These are phyloP conservation scores for Zootoca vivipara DNA, from an alignment of 2,113 vertebrate genomes.

Conservation along the genomic window DNA sequence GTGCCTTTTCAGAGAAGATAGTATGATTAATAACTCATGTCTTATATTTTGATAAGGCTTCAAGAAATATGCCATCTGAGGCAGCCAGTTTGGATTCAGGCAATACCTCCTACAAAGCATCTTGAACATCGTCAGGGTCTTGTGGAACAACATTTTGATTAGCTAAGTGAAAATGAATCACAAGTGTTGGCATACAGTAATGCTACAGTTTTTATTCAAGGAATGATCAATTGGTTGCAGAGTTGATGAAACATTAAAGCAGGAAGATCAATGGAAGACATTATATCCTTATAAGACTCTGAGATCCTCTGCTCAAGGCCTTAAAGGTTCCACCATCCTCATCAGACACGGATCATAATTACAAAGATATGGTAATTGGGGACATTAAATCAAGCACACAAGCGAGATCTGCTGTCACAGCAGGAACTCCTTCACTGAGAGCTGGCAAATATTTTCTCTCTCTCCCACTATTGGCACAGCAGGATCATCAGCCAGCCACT, in stretches of 20 bases:
- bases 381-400: conserved; percentile 68
- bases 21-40: conserved; percentile 39
- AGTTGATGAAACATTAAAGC: conserved; percentile 65
- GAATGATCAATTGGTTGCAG: conserved; percentile 69
- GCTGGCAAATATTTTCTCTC: conserved; percentile 66
- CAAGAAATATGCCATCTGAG: conserved; percentile 54
- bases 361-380: conserved; percentile 73
- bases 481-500: conserved; percentile 62
- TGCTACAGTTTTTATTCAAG: conserved; percentile 69
- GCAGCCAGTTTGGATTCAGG: conserved; percentile 63
- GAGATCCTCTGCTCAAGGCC: conserved; percentile 61
- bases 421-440: conserved; percentile 66
- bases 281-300: conserved; percentile 62
- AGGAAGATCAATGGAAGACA: conserved; percentile 63
- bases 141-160: conserved; percentile 76
- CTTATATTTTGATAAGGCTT: conserved; percentile 38
- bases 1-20: conserved; percentile 25
- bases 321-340: conserved; percentile 59
- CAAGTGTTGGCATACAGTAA: conserved; percentile 64
- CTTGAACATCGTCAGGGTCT: conserved; percentile 66
- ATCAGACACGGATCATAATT: conserved; percentile 69
- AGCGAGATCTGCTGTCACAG: conserved; percentile 71
- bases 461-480: conserved; percentile 61
- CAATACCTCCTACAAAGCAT: conserved; percentile 60
- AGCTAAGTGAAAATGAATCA: conserved; percentile 76